Evolutionary conservation across 2,797 vertebrate genomes (phyloP).

Genomic region (Hipposideros larvatus): DNA sequence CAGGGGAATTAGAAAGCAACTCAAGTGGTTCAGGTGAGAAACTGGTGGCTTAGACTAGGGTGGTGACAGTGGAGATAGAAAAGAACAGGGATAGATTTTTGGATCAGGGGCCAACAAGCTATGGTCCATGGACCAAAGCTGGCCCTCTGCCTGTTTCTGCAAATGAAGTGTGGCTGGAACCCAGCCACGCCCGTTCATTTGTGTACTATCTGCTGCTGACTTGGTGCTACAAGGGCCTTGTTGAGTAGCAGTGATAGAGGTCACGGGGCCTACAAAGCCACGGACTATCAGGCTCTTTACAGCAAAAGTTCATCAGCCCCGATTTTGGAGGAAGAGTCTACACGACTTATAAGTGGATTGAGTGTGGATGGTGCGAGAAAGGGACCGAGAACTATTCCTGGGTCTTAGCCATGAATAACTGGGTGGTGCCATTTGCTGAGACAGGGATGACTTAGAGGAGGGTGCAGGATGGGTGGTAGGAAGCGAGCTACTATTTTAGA

Average conservation of each 20-base stretch:
- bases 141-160: neutral
- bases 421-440: neutral
- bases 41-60: neutral
- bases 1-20: neutral
- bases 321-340: neutral
- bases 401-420: neutral
- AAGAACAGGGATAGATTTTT: neutral
- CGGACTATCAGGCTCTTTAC: neutral
- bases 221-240: fast-evolving
- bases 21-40: neutral
- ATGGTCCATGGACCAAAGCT: neutral
- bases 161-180: neutral
- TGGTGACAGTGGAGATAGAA: neutral
- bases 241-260: neutral
- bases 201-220: neutral
- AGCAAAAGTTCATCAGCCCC: neutral
- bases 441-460: fast-evolving
- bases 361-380: neutral
- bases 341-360: too few species aligned
- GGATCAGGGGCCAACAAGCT: neutral
- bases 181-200: neutral
- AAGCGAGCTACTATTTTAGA: neutral
- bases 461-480: too few species aligned
- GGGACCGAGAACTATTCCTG: neutral
- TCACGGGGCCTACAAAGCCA: fast-evolving